These are phyloP conservation scores for Parnassius orleans DNA, from an alignment of 2,888 invertebrate genomes.

Conservation along the genomic window DNA sequence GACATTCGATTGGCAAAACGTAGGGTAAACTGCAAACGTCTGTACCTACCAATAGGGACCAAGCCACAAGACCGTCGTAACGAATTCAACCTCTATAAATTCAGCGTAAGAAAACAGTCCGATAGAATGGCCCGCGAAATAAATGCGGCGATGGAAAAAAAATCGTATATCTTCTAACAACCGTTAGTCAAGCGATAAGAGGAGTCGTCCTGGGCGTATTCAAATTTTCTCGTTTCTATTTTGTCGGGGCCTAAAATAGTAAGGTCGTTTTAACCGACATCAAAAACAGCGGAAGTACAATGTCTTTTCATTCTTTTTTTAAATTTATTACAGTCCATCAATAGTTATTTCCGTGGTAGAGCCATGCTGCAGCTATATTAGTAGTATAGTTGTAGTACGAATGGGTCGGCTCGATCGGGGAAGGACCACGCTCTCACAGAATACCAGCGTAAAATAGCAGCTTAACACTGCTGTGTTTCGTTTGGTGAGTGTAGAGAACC, in stretches of 20 bases:
- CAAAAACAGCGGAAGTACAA: too few species aligned
- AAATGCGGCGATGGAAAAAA: slow-evolving; percentile 62
- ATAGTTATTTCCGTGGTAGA: too few species aligned
- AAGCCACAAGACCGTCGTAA: slow-evolving; percentile 28
- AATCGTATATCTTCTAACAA: slow-evolving; percentile 38
- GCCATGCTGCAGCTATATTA: too few species aligned
- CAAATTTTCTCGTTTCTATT: slow-evolving; percentile 28
- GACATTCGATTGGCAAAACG: slow-evolving; percentile 7
- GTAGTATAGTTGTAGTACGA: too few species aligned
- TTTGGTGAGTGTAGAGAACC: too few species aligned
- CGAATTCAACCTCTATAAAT: slow-evolving; percentile 55
- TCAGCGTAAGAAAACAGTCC: slow-evolving; percentile 71
- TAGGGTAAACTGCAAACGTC: neutral
- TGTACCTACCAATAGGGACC: slow-evolving; percentile 2
- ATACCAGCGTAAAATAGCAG: too few species aligned
- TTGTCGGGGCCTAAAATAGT: slow-evolving; percentile 14
- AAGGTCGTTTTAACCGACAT: neutral
- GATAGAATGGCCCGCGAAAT: slow-evolving; percentile 67
- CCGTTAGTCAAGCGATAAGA: slow-evolving; percentile 33
- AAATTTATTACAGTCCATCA: too few species aligned
- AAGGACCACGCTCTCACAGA: too few species aligned
- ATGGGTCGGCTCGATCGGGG: too few species aligned
- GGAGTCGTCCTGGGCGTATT: slow-evolving; percentile 29
- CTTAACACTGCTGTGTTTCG: too few species aligned
- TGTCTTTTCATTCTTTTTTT: too few species aligned